Evolutionary conservation across 2,113 vertebrate genomes (phyloP), one percentile per base, ranked within the genome.

Genomic region (Hyaena hyaena): DNA sequence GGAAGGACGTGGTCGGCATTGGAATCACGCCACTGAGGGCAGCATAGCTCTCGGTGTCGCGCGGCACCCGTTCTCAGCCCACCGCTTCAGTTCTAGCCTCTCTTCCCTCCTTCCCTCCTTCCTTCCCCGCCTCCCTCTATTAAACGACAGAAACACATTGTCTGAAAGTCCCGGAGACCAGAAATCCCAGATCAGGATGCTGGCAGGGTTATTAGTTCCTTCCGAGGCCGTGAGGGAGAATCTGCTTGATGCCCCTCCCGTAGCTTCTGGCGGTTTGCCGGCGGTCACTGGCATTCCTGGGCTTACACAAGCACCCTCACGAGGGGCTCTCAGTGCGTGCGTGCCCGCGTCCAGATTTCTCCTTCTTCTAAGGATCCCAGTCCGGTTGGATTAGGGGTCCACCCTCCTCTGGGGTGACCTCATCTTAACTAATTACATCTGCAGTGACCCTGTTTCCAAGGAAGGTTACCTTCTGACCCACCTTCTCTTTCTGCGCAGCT

Each of bases 41-140:
- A 61, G 14, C 35, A 1, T 15, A 39, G 48, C 31, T 35, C 48
- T 58, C 4, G 12, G 23, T 53, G 5, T 66, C n/a, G 16, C 15
- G 15, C 31, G 48, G 71, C 8, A 3, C 74, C 68, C 55, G 3
- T 35, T 73, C 17, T 53, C 79, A 90, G 71, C 33, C 68, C 31
- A 5, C 11, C 24, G 24, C 21, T 19, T 17, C 35, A 17, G 17
- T 50, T 53, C 10, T 69, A 19, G 19, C 5, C 3, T 68, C 31
- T 19, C 11, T 28, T 31, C 28, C 6, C 17, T 17, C 21, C 23
- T 1, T 31, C 1, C 16, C 3, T 1, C 9, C 53, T 21, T 58
- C 43, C 17, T 2, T 45, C 17, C 33, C 6, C 5, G 12, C 43
- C n/a, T 53, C 7, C 24, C 31, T 26, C n/a, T 50, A 55, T 31